Percentiles rank a stretch among this genome's conserved stretches.
phyloP scores from a whole-genome alignment of 1,140 invertebrate species.

The Drosophila gunungcola region DNA sequence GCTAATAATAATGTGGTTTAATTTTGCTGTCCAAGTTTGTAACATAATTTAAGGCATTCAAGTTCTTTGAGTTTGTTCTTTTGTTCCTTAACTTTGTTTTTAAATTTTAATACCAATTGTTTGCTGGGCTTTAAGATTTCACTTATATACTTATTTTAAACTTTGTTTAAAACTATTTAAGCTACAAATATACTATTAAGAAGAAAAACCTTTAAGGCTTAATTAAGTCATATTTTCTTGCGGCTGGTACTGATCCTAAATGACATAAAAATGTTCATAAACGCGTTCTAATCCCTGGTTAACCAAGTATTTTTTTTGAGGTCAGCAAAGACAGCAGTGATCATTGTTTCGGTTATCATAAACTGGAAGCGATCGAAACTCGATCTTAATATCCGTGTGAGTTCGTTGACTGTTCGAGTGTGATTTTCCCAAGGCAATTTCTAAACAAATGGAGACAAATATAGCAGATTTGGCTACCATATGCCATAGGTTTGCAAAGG shows the following conservation, averaged over 20 bases:
- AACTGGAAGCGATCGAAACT: background rate
- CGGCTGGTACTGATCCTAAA: constrained; percentile 1
- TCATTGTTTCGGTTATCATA: constrained; percentile 31
- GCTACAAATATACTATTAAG: constrained; percentile 11
- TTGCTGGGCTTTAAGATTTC: too few species aligned
- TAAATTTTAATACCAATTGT: too few species aligned
- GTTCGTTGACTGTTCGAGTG: constrained; percentile 13
- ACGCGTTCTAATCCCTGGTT: constrained; percentile 25
- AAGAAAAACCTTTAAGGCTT: constrained; percentile 2
- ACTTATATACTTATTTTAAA: background rate
- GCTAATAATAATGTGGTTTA: too few species aligned
- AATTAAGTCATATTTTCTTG: constrained; percentile 31
- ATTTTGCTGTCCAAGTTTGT: too few species aligned
- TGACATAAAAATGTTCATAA: constrained; percentile 23
- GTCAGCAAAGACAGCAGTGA: constrained; percentile 17
- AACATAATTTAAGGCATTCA: too few species aligned
- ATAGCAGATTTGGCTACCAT: background rate
- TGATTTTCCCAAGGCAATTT: constrained; percentile 8
- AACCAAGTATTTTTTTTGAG: constrained; percentile 3
- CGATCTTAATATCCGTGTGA: constrained; percentile 4
- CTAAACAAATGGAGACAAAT: constrained; percentile 3
- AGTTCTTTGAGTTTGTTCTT: too few species aligned
- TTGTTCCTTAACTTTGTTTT: too few species aligned
- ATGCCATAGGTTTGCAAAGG: background rate
- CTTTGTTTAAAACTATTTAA: background rate